Evolutionary conservation across 1,140 invertebrate genomes (phyloP).

Genomic region (Bradynema listronoti): DNA sequence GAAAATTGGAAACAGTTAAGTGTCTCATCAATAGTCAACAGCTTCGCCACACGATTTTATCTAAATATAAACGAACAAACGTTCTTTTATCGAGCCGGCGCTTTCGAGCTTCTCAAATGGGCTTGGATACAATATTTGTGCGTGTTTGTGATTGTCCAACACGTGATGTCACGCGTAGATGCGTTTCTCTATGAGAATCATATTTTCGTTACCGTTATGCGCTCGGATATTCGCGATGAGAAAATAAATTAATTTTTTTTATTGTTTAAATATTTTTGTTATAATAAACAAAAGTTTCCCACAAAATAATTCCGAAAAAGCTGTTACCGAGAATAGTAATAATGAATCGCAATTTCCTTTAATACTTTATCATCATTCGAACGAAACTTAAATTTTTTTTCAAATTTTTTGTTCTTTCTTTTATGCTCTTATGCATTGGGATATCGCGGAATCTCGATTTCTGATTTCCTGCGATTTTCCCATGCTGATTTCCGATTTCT

Average conservation of each 20-base stretch:
- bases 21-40: background rate
- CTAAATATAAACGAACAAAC: slow-evolving; percentile 20
- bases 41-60: slow-evolving; percentile 14
- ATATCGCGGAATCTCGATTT: too few relatives aligned
- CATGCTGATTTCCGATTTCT: too few relatives aligned
- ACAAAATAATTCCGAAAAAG: slow-evolving; percentile 6
- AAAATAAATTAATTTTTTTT: slow-evolving; percentile 10
- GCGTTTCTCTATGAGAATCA: slow-evolving; percentile 34
- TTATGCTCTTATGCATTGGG: too few relatives aligned
- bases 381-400: too few relatives aligned
- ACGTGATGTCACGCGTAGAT: slow-evolving; percentile 14
- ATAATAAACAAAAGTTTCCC: slow-evolving; percentile 14
- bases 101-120: slow-evolving; percentile 35
- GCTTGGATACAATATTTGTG: slow-evolving; percentile 34
- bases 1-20: background rate
- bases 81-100: slow-evolving; percentile 22
- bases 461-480: too few relatives aligned
- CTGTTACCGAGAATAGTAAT: background rate
- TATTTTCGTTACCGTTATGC: slow-evolving; percentile 25
- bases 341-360: background rate
- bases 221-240: background rate
- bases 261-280: background rate
- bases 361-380: too few relatives aligned
- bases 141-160: slow-evolving; percentile 20
- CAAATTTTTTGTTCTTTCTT: too few relatives aligned